A percentile compares a stretch with the other conserved stretches of the same genome.
phyloP scores from a whole-genome alignment of 2,888 invertebrate genomes.

The Agrochola circellaris region DNA sequence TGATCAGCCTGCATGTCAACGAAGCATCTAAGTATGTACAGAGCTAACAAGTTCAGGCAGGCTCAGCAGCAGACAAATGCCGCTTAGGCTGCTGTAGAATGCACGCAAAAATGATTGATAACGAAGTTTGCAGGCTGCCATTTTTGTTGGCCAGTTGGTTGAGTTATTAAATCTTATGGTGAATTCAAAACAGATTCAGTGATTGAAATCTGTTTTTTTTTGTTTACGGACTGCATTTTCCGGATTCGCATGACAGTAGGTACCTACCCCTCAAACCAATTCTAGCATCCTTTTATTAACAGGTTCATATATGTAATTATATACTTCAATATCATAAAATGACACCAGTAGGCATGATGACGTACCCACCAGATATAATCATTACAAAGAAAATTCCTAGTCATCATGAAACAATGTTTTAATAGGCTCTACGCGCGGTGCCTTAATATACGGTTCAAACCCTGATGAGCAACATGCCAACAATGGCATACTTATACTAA shows the following conservation, averaged over 20 bases:
- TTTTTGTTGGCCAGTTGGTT: neutral
- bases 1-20: slow-evolving; percentile 18
- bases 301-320: no score
- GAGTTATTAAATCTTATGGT: neutral
- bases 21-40: neutral
- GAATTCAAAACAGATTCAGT: neutral
- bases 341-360: neutral
- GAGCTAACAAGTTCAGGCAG: neutral
- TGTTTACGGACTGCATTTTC: neutral
- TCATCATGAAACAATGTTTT: slow-evolving; percentile 55
- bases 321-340: neutral
- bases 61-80: no score
- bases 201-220: neutral
- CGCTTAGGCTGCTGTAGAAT: neutral
- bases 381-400: slow-evolving; percentile 30
- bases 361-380: slow-evolving; percentile 5
- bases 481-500: slow-evolving; percentile 61
- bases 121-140: neutral
- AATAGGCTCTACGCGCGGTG: slow-evolving; percentile 19
- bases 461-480: slow-evolving; percentile 61
- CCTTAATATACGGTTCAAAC: slow-evolving; percentile 51
- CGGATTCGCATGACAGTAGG: neutral
- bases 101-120: neutral
- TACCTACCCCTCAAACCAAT: no score
- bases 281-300: no score